Evolutionary conservation across 2,888 invertebrate species (phyloP), one percentile per base, ranked within the genome.

Genomic region (Tryphoninae sp.): DNA sequence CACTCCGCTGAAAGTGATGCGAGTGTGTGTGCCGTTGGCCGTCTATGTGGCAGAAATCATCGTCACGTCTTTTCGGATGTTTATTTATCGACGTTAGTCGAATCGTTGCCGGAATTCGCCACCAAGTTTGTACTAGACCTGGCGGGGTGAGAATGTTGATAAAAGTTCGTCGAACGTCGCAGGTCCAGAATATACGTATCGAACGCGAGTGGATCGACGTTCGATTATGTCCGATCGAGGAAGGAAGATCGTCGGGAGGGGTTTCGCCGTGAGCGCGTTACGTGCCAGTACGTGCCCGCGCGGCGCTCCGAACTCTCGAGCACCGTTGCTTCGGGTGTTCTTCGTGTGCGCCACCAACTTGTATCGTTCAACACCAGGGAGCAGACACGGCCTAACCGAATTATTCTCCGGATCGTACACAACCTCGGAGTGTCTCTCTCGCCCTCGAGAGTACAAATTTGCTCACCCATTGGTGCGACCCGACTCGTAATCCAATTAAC

Each of bases 401-500:
- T 51, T 62, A 53, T 62, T 59, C 62, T 49, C 55, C 76, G 80
- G 80, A 73, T 81, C 77, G 73, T 81, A 73, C 73, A 81, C 73
- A 81, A 81, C 81, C 69, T 68, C 62, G 42, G 55, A 26, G 55
- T 22, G 55, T 22, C 26, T 55, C 59, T 58, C 68, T 40, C 45
- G 42, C 23, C n/a, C 9, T 19, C 19, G 26, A 62, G 26, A 26
- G 13, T 16, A 19, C 23, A 11, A 2, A 49, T 58, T 19, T 51
- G 67, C 58, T 40, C 23, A 33, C 13, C n/a, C 26, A 26, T 13
- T 22, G 23, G 26, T 11, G 59, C 13, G 59, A 19, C 11, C 16
- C 16, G 8, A 45, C 40, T 71, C 53, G 74, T 81, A 81, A 81
- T 78, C 71, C 78, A 59, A 81, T 81, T 81, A 75, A 67, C 64